Conservation (phyloP, 1,140 invertebrate species). For the Globodera rostochiensis region DNA sequence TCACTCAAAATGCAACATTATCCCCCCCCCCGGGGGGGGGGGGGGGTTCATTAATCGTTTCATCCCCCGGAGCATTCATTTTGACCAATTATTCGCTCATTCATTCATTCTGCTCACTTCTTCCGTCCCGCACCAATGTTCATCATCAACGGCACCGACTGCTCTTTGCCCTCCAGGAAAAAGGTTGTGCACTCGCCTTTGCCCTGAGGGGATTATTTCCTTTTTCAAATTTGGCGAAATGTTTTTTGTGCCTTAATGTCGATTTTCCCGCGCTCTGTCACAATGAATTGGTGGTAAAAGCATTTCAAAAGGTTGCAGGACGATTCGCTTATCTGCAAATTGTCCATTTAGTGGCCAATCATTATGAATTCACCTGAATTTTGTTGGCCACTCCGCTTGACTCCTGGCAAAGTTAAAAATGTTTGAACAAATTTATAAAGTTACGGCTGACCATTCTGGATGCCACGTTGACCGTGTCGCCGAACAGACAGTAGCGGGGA, state of each 20-base stretch:
- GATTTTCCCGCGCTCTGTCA: conserved; percentile 58
- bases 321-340: conserved; percentile 59
- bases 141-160: neutral
- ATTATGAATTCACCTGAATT: conserved; percentile 53
- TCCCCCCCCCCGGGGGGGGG: neutral
- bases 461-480: conserved; percentile 61
- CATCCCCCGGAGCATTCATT: neutral
- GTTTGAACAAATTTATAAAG: neutral
- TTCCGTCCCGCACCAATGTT: conserved; percentile 14
- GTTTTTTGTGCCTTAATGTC: conserved; percentile 55
- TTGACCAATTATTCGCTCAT: neutral
- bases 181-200: conserved; percentile 60
- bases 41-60: neutral
- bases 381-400: conserved; percentile 37
- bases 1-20: neutral
- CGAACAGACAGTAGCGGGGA: conserved; percentile 86
- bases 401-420: conserved; percentile 7
- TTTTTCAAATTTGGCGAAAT: conserved; percentile 26
- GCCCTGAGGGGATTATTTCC: conserved; percentile 43
- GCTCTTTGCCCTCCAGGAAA: conserved; percentile 61
- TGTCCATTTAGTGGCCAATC: neutral
- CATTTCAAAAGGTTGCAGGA: conserved; percentile 61
- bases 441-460: conserved; percentile 59
- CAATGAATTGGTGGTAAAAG: conserved; percentile 61
- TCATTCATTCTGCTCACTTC: conserved; percentile 15